Conservation (phyloP, 2,797 vertebrate species). For the Cygnus olor region DNA sequence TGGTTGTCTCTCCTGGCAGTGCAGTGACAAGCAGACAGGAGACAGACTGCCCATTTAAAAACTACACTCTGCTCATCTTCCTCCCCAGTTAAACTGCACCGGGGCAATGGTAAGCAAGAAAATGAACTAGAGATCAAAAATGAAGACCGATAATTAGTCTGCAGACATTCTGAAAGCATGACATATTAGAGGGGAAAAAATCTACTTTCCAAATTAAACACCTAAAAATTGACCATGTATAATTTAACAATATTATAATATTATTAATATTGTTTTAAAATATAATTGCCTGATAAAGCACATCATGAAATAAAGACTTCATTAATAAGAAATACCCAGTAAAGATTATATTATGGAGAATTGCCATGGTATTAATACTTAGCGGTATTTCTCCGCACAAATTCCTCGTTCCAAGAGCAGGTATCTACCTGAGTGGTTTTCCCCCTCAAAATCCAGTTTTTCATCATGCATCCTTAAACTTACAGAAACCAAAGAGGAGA, state of each 20-base stretch:
- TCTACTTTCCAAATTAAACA: neutral
- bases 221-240: neutral
- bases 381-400: neutral
- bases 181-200: neutral
- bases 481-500: neutral
- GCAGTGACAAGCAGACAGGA: neutral
- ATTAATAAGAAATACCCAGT: neutral
- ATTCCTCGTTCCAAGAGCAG: neutral
- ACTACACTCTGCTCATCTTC: neutral
- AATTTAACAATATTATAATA: neutral
- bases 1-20: neutral
- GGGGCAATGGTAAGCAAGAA: neutral
- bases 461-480: neutral
- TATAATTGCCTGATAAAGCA: neutral
- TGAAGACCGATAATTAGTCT: neutral
- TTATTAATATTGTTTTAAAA: too few species aligned
- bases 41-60: neutral
- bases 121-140: neutral
- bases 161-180: neutral
- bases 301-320: neutral
- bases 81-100: neutral
- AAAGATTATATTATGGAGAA: neutral
- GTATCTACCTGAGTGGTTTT: accelerated
- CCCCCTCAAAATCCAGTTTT: neutral
- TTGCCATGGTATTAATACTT: neutral